These are phyloP conservation scores for Pangasius krempfi DNA, from an alignment of 2,797 vertebrate genomes.

Conservation along the genomic window DNA sequence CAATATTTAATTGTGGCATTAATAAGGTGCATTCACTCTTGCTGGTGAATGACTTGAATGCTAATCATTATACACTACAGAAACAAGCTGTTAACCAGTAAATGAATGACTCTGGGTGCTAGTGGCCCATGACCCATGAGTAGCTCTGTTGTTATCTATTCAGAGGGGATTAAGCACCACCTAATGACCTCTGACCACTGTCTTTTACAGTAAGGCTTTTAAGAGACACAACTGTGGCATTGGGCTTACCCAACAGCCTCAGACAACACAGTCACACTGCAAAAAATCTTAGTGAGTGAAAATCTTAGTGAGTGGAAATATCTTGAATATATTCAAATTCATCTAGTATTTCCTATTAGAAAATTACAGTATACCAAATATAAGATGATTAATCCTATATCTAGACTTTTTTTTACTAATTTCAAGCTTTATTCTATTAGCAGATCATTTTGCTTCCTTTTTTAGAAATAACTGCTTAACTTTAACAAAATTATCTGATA, in stretches of 20 bases:
- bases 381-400: not conserved
- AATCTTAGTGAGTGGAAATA: not conserved
- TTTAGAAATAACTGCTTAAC: not conserved
- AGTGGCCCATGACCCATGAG: not conserved
- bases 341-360: not conserved
- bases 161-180: not conserved
- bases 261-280: not conserved
- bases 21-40: constrained; percentile 25
- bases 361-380: not conserved
- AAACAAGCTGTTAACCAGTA: constrained; percentile 2
- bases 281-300: not conserved
- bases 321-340: not conserved
- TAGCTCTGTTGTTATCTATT: not conserved
- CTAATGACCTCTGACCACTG: not conserved
- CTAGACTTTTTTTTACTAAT: not conserved
- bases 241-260: not conserved
- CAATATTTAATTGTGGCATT: constrained; percentile 51
- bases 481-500: not conserved
- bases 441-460: not conserved
- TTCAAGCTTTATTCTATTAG: not conserved
- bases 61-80: not conserved
- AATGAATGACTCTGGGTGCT: not conserved
- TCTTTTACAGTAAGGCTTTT: constrained; percentile 11
- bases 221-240: not conserved
- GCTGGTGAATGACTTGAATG: constrained; percentile 21